Conservation (phyloP, 2,797 vertebrate species). For the Scomberomorus guttatus region DNA sequence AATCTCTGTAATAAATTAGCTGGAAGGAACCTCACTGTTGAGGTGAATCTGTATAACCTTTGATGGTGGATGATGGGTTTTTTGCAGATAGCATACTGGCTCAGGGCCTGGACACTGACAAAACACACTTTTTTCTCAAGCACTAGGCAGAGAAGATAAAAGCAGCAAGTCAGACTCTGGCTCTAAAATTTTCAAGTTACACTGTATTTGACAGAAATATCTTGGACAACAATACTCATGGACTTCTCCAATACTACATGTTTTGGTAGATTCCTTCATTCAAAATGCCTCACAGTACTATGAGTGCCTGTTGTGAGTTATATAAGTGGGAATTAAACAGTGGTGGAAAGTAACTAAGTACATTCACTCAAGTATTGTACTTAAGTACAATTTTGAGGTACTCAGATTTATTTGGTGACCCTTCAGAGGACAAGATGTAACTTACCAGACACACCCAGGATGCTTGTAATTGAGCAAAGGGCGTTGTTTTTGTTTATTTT, state of each 20-base stretch:
- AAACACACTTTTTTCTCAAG: not conserved
- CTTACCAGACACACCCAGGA: no score
- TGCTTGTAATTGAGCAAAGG: no score
- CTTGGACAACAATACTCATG: not conserved
- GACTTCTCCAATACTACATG: not conserved
- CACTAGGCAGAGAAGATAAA: constrained; percentile 1
- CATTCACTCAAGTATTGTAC: no score
- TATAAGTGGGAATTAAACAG: not conserved
- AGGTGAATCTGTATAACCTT: not conserved
- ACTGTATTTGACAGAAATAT: not conserved
- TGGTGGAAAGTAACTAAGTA: no score
- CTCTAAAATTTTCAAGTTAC: constrained; percentile 4
- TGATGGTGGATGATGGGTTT: not conserved
- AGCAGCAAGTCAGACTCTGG: not conserved
- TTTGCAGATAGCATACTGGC: not conserved
- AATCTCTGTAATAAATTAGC: not conserved
- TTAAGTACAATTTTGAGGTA: no score
- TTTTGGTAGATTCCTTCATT: not conserved
- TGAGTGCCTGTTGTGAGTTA: not conserved
- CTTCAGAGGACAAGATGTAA: no score
- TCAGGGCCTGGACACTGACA: not conserved
- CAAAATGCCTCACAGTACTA: not conserved
- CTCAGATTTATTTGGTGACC: no score
- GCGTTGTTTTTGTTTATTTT: no score
- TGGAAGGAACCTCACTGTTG: not conserved